Evolutionary conservation across 2,888 invertebrate genomes (phyloP).

Genomic region (Priocnemis perturbator): DNA sequence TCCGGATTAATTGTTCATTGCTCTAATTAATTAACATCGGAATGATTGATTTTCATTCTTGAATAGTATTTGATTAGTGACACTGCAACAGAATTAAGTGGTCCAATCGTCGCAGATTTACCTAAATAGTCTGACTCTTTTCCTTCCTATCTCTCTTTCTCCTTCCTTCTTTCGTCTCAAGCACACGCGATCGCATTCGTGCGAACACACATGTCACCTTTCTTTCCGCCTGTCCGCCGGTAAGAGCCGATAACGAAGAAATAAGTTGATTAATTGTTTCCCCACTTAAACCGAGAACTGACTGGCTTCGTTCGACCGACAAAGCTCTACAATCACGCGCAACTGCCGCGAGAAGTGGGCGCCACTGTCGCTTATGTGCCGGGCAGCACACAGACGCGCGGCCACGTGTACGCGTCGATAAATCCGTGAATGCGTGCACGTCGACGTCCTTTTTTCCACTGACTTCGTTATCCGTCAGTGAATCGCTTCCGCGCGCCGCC

Average conservation of each 20-base stretch:
- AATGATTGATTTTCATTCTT: too few species aligned
- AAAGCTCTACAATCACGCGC: neutral
- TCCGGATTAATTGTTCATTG: too few species aligned
- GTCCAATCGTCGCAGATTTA: too few species aligned
- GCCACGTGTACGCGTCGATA: neutral
- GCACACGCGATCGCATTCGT: neutral
- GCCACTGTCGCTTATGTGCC: too few species aligned
- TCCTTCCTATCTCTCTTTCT: neutral
- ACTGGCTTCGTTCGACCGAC: slow-evolving; percentile 15
- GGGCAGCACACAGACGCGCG: too few species aligned
- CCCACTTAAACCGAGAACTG: slow-evolving; percentile 20
- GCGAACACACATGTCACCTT: neutral
- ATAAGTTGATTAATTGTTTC: slow-evolving; percentile 62
- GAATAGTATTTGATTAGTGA: too few species aligned
- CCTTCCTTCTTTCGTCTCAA: neutral
- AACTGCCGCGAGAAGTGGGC: neutral
- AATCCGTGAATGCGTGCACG: neutral
- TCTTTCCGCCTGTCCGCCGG: neutral
- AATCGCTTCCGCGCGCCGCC: slow-evolving; percentile 4
- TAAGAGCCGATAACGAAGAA: slow-evolving; percentile 48
- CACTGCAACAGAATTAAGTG: too few species aligned
- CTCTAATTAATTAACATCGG: too few species aligned
- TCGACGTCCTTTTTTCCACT: neutral
- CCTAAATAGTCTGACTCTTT: neutral
- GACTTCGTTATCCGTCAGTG: slow-evolving; percentile 13